These are phyloP conservation scores for Scaptomyza caliginosa DNA, from an alignment of 2,888 invertebrate genomes.

Conservation along the genomic window DNA sequence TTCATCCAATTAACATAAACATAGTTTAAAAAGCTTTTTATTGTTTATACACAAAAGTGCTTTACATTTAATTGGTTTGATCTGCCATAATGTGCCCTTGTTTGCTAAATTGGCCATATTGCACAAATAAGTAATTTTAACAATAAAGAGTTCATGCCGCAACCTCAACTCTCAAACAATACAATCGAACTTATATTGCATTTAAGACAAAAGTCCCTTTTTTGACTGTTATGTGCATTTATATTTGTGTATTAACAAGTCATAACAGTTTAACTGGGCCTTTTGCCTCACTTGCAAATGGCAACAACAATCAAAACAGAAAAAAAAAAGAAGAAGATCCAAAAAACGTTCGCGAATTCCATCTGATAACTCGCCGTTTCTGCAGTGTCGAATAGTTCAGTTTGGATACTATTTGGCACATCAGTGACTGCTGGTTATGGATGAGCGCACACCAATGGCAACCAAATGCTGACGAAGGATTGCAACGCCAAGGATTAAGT, in stretches of 20 bases:
- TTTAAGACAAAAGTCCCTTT: conserved; percentile 35
- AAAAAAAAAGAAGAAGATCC: not conserved
- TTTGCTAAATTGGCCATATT: conserved; percentile 2
- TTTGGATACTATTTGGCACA: conserved; percentile 50
- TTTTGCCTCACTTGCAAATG: conserved; percentile 22
- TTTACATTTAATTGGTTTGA: not conserved
- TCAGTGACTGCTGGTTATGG: conserved; percentile 48
- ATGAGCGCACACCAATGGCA: conserved; percentile 14
- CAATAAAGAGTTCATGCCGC: conserved; percentile 5
- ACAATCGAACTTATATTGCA: not conserved
- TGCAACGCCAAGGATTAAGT: too few species aligned
- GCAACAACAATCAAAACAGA: not conserved
- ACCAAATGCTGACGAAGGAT: not conserved
- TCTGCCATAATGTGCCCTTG: not conserved
- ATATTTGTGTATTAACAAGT: conserved; percentile 13
- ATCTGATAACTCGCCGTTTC: conserved; percentile 50
- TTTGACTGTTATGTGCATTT: conserved; percentile 41
- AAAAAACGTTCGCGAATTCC: not conserved
- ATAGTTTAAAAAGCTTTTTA: too few species aligned
- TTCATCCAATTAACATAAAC: too few species aligned
- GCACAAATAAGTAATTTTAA: conserved; percentile 22
- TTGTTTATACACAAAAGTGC: not conserved
- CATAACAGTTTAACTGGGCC: conserved; percentile 51
- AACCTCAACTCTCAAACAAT: not conserved
- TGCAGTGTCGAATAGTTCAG: conserved; percentile 54